These are phyloP conservation scores for Lasioglossum zephyrum DNA, from an alignment of 2,888 invertebrate genomes.

Conservation along the genomic window DNA sequence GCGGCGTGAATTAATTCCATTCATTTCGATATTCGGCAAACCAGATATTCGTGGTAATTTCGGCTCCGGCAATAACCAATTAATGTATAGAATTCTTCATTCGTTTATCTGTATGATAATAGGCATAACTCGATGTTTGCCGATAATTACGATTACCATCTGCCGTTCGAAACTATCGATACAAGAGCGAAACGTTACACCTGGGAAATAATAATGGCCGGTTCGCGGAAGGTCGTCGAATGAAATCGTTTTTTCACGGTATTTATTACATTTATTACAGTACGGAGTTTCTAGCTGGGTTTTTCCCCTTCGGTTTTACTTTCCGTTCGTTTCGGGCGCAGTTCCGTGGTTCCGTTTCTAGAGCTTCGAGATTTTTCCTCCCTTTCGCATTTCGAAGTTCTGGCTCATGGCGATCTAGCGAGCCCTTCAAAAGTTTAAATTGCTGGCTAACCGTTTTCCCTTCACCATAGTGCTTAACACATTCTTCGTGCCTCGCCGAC, in stretches of 20 bases:
- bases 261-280: not conserved
- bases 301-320: not conserved
- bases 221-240: not conserved
- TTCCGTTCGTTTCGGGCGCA: not conserved
- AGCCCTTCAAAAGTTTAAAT: constrained; percentile 58
- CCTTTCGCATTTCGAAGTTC: constrained; percentile 12
- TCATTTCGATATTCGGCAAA: not conserved
- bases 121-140: not conserved
- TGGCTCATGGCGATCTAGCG: not conserved
- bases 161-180: not conserved
- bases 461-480: constrained; percentile 7
- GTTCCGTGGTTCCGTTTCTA: not conserved
- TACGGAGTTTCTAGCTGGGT: not conserved
- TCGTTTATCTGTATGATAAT: not conserved
- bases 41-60: constrained; percentile 3
- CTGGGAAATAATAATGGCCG: not conserved
- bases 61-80: not conserved
- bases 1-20: constrained; percentile 8
- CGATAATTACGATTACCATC: constrained; percentile 11
- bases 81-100: constrained; percentile 5
- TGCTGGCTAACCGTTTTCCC: constrained; percentile 48
- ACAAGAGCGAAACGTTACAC: not conserved
- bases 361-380: not conserved
- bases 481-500: constrained; percentile 17
- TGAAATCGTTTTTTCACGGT: not conserved